Conservation (phyloP, 2,113 vertebrate genomes). For the Scomber japonicus region DNA sequence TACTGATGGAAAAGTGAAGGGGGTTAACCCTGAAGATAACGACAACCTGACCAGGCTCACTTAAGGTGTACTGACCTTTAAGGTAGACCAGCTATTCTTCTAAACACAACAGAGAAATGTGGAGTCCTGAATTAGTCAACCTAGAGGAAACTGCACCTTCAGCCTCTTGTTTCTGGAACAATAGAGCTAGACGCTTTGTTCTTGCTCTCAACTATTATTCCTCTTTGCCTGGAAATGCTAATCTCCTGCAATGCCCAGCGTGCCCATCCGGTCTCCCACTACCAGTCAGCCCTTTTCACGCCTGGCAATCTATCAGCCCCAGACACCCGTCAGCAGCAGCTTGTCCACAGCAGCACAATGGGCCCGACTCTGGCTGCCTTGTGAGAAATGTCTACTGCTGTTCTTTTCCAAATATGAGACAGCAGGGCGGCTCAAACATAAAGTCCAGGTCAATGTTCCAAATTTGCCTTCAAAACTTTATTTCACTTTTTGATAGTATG, state of each 20-base stretch:
- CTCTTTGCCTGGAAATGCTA: constrained; percentile 50
- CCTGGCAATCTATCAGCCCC: constrained; percentile 62
- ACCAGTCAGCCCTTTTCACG: constrained; percentile 44
- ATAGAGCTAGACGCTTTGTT: constrained; percentile 31
- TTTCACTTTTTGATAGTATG: not conserved
- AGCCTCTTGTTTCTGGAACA: constrained; percentile 40
- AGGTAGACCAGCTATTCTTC: no score
- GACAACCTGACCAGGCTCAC: no score
- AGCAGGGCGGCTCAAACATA: not conserved
- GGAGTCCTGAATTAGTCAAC: no score
- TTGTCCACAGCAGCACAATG: constrained; percentile 24
- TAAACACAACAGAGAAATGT: no score
- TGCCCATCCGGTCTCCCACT: constrained; percentile 44
- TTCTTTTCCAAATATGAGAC: constrained; percentile 25
- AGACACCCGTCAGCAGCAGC: constrained; percentile 46
- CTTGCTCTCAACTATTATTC: constrained; percentile 14
- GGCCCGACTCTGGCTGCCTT: constrained; percentile 18
- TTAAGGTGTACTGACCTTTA: no score
- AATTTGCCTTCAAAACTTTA: not conserved
- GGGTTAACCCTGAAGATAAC: no score
- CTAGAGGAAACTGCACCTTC: not conserved
- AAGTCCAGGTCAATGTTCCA: not conserved
- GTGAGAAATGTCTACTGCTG: constrained; percentile 32
- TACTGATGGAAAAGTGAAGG: no score
- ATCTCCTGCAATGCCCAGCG: constrained; percentile 51